A percentile compares a stretch with the other conserved stretches of the same genome.
These are phyloP conservation scores for Iguana delicatissima DNA, from an alignment of 2,797 vertebrate genomes.

Conservation along the genomic window DNA sequence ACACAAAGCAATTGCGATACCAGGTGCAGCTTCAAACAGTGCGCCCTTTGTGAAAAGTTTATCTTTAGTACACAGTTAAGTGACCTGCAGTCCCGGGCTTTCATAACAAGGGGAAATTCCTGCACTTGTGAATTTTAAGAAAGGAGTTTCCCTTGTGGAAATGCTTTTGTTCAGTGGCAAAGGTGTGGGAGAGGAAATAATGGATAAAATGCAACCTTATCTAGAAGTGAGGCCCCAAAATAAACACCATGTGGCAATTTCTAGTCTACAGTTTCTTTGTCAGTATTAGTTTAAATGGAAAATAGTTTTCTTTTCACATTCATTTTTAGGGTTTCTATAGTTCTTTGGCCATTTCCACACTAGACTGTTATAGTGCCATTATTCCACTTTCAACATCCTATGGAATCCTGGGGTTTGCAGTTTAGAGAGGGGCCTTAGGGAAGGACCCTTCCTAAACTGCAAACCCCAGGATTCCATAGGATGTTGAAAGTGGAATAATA, in stretches of 20 bases:
- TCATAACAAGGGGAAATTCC: constrained; percentile 49
- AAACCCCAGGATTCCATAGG: too few relatives aligned
- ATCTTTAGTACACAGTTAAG: constrained; percentile 61
- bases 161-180: constrained; percentile 20
- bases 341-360: too few relatives aligned
- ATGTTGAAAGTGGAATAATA: too few relatives aligned
- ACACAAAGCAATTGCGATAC: background rate
- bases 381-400: too few relatives aligned
- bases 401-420: too few relatives aligned
- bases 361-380: too few relatives aligned
- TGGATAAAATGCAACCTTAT: constrained; percentile 17
- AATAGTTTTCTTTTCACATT: background rate
- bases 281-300: background rate
- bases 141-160: constrained; percentile 40
- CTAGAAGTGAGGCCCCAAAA: background rate
- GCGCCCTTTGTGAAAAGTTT: constrained; percentile 47
- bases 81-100: constrained; percentile 42
- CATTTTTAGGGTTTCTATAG: background rate
- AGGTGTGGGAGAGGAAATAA: background rate
- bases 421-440: too few relatives aligned
- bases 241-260: background rate
- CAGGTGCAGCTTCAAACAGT: constrained; percentile 47
- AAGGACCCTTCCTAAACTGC: too few relatives aligned
- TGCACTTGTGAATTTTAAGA: constrained; percentile 28
- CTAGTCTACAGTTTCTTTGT: background rate